A percentile compares a stretch with the other conserved stretches of the same genome.
These are phyloP conservation scores for Solea senegalensis DNA, from an alignment of 2,113 vertebrate genomes.

Conservation along the genomic window DNA sequence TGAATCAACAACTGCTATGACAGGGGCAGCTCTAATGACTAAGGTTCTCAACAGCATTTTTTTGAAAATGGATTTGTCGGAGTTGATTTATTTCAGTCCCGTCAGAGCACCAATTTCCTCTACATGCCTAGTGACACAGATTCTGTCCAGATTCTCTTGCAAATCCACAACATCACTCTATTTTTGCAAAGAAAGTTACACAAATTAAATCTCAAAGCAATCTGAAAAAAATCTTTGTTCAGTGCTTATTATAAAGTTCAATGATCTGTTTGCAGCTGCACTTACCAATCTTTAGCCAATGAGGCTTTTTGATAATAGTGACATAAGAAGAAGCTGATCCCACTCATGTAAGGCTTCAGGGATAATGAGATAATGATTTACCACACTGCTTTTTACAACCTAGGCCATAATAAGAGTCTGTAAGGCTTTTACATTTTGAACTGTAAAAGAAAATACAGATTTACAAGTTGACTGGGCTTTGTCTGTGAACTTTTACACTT, in stretches of 20 bases:
- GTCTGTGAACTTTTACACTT: background rate
- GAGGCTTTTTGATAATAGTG: constrained; percentile 26
- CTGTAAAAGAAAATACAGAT: background rate
- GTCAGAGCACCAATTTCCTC: no score
- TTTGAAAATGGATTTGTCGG: no score
- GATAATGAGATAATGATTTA: background rate
- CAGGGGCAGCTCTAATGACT: no score
- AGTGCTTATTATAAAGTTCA: background rate
- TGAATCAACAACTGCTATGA: no score
- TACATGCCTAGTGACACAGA: no score
- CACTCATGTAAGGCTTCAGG: constrained; percentile 3
- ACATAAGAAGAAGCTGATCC: constrained; percentile 36
- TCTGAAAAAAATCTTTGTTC: background rate
- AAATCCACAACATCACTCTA: no score
- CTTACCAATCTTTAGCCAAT: background rate
- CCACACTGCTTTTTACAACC: constrained; percentile 15
- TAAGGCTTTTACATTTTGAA: background rate
- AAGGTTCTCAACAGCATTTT: no score
- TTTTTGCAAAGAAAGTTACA: no score
- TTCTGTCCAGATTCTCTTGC: no score
- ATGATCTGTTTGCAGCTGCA: background rate
- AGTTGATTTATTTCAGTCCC: no score
- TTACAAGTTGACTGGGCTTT: constrained; percentile 1
- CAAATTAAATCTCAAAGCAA: background rate
- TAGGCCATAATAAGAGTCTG: constrained; percentile 6